A percentile compares a stretch with the other conserved stretches of the same genome.
Evolutionary conservation across 1,140 invertebrate genomes (phyloP).

Genomic region (Proctacanthus coquilletti): DNA sequence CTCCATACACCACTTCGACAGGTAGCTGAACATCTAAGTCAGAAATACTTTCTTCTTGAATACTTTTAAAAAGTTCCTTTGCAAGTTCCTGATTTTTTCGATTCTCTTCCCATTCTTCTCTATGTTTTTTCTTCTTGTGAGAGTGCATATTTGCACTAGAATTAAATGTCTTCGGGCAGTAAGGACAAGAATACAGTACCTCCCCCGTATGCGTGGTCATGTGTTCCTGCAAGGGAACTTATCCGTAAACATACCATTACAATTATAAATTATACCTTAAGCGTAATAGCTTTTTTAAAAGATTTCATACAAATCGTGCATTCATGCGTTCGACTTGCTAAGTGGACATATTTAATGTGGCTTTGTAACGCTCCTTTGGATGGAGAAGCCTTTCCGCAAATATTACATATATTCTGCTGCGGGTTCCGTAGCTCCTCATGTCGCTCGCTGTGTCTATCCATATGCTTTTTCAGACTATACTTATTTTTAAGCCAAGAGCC

Average conservation of each 20-base stretch:
- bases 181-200: background rate
- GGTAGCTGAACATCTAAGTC: no score
- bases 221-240: background rate
- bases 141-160: background rate
- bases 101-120: conserved; percentile 2
- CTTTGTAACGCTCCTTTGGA: background rate
- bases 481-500: background rate
- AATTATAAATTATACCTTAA: no score
- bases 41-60: no score
- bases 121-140: background rate
- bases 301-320: background rate
- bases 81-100: no score
- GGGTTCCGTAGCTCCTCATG: no score
- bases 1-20: no score
- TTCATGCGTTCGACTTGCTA: background rate
- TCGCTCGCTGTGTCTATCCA: background rate
- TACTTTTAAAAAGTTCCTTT: no score
- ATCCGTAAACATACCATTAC: no score
- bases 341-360: background rate
- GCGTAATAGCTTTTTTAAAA: background rate
- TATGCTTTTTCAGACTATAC: background rate
- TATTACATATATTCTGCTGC: background rate
- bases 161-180: background rate
- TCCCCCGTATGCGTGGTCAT: background rate
- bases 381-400: background rate